Evolutionary conservation across 2,113 vertebrate genomes (phyloP), one percentile per base, ranked within the genome.

Genomic region (Rhagologus leucostigma): DNA sequence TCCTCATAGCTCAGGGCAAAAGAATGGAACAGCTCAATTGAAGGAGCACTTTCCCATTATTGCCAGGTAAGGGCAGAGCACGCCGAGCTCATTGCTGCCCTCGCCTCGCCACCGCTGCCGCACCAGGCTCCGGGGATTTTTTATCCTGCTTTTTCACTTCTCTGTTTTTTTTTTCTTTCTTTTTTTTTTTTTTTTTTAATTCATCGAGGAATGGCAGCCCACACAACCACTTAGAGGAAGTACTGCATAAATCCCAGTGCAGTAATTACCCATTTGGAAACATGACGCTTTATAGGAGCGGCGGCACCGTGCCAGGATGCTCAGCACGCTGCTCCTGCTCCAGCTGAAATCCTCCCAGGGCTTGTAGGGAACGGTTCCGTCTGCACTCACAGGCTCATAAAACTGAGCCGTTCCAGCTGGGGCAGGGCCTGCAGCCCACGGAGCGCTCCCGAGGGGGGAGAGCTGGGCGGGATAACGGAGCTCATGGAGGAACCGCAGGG

Each of bases 11-110:
- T 98, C 96, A 87, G 92, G 98, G 98, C 97, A 62, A 98, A 91
- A 96, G 97, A 95, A 93, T 95, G 98, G 96, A 98, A 98, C 96
- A 94, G 97, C 98, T 98, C 98, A 98, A 98, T 98, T 98, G 98
- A 98, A 98, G 98, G 95, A 97, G 97, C 86, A 62, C 91, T 92
- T 98, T 98, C 97, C 98, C 98, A 97, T 98, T 98, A 98, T 98
- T 97, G 96, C 96, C 97, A 97, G 98, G 98, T 98, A 97, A 94
- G 96, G 97, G 97, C 96, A 98, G 96, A 96, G 95, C 94, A 46
- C 63, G 92, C 94, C 47, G 96, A 96, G 97, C 98, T 97, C 93
- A 90, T 96, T 97, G 96, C 98, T 96, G 96, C 79, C 92, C 59
- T 97, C 79, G 23, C 97, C 91, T 90, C 60, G 50, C 96, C 91